Evolutionary conservation across 2,113 vertebrate genomes (phyloP).

Genomic region (Aspiorhynchus laticeps): DNA sequence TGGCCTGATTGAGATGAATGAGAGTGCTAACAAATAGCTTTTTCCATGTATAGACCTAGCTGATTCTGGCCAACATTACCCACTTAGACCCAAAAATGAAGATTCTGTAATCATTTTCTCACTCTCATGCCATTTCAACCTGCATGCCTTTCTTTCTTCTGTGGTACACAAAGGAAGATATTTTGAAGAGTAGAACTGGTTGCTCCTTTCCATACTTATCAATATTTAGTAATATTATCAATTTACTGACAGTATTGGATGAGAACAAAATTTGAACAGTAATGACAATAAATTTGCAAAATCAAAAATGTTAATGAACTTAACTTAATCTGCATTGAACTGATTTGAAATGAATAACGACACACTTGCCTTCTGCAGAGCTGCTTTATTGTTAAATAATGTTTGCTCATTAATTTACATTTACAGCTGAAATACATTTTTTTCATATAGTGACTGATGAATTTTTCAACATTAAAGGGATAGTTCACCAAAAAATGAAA

Average conservation of each 20-base stretch:
- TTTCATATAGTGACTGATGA: background rate
- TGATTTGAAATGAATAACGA: background rate
- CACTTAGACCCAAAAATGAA: background rate
- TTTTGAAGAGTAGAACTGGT: background rate
- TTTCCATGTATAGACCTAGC: background rate
- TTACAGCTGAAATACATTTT: background rate
- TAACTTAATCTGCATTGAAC: background rate
- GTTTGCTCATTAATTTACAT: background rate
- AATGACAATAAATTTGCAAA: background rate
- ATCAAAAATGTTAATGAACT: background rate
- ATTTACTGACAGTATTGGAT: background rate
- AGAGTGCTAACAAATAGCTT: background rate
- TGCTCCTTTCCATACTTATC: background rate
- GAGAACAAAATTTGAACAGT: background rate
- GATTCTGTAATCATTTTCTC: background rate
- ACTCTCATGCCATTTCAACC: background rate
- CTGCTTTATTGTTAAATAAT: background rate
- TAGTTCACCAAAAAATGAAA: no score
- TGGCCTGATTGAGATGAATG: constrained; percentile 1
- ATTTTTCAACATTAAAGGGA: background rate
- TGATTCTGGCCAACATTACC: background rate
- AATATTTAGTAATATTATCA: background rate
- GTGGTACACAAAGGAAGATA: background rate
- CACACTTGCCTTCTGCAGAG: background rate
- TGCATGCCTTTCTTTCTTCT: background rate